These are phyloP conservation scores for Lipotes vexillifer DNA, from an alignment of 2,113 vertebrate species.

Conservation along the genomic window DNA sequence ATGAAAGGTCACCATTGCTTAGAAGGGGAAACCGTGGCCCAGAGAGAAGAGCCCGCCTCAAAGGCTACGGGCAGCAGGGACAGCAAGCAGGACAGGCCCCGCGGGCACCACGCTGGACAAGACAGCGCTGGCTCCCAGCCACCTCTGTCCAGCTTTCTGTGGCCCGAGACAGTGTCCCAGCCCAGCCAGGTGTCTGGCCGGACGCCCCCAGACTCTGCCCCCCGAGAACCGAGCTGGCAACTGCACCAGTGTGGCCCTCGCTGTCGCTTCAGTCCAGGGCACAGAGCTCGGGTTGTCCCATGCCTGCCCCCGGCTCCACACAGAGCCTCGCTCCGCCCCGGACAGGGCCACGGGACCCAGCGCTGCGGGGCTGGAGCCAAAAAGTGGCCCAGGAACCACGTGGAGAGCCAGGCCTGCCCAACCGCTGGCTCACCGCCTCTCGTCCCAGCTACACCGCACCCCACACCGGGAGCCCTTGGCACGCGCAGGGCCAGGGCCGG, in stretches of 20 bases:
- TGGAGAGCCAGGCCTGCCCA: not conserved
- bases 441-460: not conserved
- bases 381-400: fast-evolving
- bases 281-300: fast-evolving
- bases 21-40: not conserved
- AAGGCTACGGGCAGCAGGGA: fast-evolving
- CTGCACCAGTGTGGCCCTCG: not conserved
- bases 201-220: not conserved
- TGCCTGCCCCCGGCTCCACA: not conserved
- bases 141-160: not conserved
- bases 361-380: not conserved
- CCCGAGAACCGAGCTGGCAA: not conserved
- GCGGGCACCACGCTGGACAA: fast-evolving
- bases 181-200: not conserved
- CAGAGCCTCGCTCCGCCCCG: fast-evolving
- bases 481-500: fast-evolving
- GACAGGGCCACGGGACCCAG: not conserved
- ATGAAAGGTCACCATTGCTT: not conserved
- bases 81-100: fast-evolving
- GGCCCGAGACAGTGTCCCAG: not conserved
- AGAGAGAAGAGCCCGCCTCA: fast-evolving
- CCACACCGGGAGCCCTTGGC: fast-evolving
- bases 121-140: not conserved
- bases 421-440: fast-evolving
- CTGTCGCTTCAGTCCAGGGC: not conserved